Base-by-base conservation (phyloP, 2,888 invertebrate species). In the Mythimna albipuncta region DNA sequence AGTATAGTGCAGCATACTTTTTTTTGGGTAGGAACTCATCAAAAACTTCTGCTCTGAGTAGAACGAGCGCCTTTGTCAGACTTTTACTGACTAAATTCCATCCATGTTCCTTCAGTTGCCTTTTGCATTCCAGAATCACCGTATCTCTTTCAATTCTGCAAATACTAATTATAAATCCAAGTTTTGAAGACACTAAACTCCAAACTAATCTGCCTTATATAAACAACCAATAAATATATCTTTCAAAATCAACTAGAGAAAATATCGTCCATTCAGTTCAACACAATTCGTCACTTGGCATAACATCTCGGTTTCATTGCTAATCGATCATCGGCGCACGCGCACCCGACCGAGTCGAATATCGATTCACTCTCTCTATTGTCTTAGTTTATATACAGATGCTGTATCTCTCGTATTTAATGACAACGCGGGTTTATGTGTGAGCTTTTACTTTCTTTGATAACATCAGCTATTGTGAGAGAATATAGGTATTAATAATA, bases 291-390 rank as follows among this genome's bases (percentile, higher is more conserved):
- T 84, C 87, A 86, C 87, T 82, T 69, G 84, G 75, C 85, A 84
- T 87, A 86, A 86, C 87, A 87, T 90, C 86, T 85, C 79, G 87
- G 88, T 90, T 91, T 90, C 90, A 90, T 91, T 89, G 87, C 91
- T 92, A 92, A 93, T 92, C 90, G 92, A 92, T 93, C 89, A 92
- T 72, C 83, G 87, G 87, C 86, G 86, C 85, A 82, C 66, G 84
- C 85, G 89, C 89, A 88, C 80, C 83, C 85, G 83, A 77, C 74
- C 85, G 85, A 72, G 73, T 74, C 85, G 65, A 74, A 79, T 83
- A 87, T 87, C 83, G 87, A 16, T 21, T 61, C 61, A 61, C 94
- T 94, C 93, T 93, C 93, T 92, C 94, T 91, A 94, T 94, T 94
- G 94, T 94, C 91, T 90, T 81, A 87, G 86, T 89, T 90, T 92